phyloP scores from a whole-genome alignment of 2,888 invertebrate genomes.

The Drosophila anomelani region DNA sequence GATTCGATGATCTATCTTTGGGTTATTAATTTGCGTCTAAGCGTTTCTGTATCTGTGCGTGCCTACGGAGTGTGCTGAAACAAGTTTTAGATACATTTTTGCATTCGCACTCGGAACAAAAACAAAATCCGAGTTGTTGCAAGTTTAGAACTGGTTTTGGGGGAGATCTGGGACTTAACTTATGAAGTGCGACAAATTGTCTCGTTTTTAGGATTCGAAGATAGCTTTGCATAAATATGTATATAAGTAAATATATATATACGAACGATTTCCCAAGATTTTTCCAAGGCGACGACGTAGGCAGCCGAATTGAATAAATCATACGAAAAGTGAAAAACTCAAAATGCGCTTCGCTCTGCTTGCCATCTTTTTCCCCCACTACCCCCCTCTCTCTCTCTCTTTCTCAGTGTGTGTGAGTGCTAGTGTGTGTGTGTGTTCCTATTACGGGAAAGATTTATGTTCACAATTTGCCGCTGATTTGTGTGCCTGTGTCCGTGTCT shows the following conservation, averaged over 20 bases:
- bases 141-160: conserved; percentile 28
- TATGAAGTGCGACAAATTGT: conserved; percentile 50
- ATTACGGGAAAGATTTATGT: conserved; percentile 71
- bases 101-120: conserved; percentile 10
- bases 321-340: conserved; percentile 45
- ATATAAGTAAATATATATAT: neutral
- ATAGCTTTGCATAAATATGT: conserved; percentile 2
- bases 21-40: conserved; percentile 27
- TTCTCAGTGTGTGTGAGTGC: conserved; percentile 8
- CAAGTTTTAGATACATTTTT: conserved; percentile 55
- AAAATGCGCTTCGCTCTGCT: conserved; percentile 43
- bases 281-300: conserved; percentile 58
- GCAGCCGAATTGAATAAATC: conserved; percentile 57
- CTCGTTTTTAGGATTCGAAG: conserved; percentile 14
- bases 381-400: neutral
- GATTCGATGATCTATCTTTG: conserved; percentile 34
- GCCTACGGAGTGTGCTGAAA: conserved; percentile 55
- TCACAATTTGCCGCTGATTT: conserved; percentile 56
- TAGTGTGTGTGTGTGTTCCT: conserved; percentile 39
- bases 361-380: conserved; percentile 16
- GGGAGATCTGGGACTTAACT: conserved; percentile 13
- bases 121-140: conserved; percentile 3
- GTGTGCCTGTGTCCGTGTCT: conserved; percentile 38
- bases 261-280: conserved; percentile 30
- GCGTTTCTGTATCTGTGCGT: conserved; percentile 34